Conservation (phyloP, 2,797 vertebrate genomes). For the Xerus rutilus region DNA sequence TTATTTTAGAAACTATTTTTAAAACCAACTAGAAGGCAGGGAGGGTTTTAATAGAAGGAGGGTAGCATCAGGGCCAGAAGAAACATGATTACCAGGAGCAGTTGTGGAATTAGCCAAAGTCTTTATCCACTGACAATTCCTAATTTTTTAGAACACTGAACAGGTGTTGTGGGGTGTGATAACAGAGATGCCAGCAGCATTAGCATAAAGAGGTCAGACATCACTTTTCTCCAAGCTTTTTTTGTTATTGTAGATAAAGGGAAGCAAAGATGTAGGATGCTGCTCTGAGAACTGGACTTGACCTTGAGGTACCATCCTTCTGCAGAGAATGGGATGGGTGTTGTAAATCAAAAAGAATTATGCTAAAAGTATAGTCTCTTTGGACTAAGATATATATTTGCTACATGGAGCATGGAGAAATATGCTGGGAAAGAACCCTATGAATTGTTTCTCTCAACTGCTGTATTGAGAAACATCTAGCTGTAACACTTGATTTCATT, state of each 20-base stretch:
- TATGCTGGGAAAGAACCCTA: not conserved
- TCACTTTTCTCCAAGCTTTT: not conserved
- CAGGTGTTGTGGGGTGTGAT: not conserved
- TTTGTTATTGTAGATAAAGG: not conserved
- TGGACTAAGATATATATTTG: not conserved
- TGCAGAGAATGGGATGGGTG: not conserved
- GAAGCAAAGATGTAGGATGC: not conserved
- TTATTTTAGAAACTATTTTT: not conserved
- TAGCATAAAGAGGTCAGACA: not conserved
- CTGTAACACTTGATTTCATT: conserved; percentile 26
- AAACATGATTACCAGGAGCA: not conserved
- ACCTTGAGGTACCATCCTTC: not conserved
- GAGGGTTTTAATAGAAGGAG: not conserved
- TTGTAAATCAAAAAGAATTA: not conserved
- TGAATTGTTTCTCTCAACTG: not conserved
- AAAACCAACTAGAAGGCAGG: not conserved
- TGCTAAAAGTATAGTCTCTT: not conserved
- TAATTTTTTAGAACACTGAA: conserved; percentile 49
- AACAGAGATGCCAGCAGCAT: not conserved
- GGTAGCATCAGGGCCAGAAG: not conserved
- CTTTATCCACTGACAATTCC: not conserved
- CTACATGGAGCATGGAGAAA: not conserved
- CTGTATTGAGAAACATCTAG: not conserved
- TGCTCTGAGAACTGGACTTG: not conserved
- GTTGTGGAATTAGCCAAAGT: not conserved